A percentile compares a stretch with the other conserved stretches of the same genome.
Conservation (phyloP, 2,888 invertebrate genomes). For the Andrena fulva region DNA sequence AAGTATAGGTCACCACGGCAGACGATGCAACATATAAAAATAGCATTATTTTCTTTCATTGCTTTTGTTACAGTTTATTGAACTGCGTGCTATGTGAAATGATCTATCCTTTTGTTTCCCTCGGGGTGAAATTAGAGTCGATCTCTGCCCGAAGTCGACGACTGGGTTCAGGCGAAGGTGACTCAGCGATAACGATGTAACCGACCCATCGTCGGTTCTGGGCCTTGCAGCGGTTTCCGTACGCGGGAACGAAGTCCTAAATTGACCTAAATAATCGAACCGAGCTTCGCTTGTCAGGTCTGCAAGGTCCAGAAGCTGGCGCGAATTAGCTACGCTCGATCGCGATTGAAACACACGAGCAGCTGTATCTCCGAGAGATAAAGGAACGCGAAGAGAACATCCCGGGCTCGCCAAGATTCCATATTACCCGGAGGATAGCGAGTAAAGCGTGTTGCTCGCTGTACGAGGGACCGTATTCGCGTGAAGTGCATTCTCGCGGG, state of each 20-base stretch:
- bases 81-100: slow-evolving; percentile 72
- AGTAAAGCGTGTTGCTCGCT: slow-evolving; percentile 11
- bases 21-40: slow-evolving; percentile 76
- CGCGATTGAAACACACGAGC: slow-evolving; percentile 19
- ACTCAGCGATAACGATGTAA: slow-evolving; percentile 44
- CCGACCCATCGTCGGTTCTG: slow-evolving; percentile 38
- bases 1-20: slow-evolving; percentile 71
- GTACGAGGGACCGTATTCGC: slow-evolving; percentile 14
- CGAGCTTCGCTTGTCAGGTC: not conserved
- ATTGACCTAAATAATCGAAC: not conserved
- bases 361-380: slow-evolving; percentile 12
- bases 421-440: slow-evolving; percentile 17
- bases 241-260: not conserved
- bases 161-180: slow-evolving; percentile 53
- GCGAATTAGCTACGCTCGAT: slow-evolving; percentile 22
- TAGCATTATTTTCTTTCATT: slow-evolving; percentile 75
- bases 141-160: slow-evolving; percentile 48
- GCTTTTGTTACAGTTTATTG: slow-evolving; percentile 73
- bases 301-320: slow-evolving; percentile 48
- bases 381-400: slow-evolving; percentile 17
- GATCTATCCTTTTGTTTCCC: slow-evolving; percentile 62
- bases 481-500: slow-evolving; percentile 31
- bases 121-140: slow-evolving; percentile 57
- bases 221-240: slow-evolving; percentile 27
- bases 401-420: slow-evolving; percentile 12